Evolutionary conservation across 2,113 vertebrate species (phyloP), one percentile per base, ranked within the genome.

Genomic region (Notarius quadriscutis): DNA sequence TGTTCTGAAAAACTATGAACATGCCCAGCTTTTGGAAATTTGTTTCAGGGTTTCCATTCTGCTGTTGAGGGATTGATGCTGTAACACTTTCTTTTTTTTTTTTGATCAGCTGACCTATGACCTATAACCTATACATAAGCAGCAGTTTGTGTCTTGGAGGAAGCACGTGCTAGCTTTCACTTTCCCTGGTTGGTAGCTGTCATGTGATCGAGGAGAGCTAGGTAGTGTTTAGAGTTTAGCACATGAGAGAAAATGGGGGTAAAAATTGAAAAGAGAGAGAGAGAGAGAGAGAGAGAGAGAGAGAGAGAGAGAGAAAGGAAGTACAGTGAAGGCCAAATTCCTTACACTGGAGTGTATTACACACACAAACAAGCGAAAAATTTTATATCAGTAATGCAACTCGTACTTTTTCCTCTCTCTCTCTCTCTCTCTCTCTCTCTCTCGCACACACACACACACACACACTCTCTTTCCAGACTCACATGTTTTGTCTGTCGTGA

Each of bases 401-500:
- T 53, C 50, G 4, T 53, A n/a, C 63, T 27, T 53, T 57, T 5
- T 25, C n/a, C 34, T 11, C 18, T 60, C 41, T 41, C 41, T 41
- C 41, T 41, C 41, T 4, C 41, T 41, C 34, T 41, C 34, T 41
- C 14, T 8, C 51, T 53, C 51, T 53, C 51, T 51, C 51, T 51
- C 51, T 51, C 8, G 1, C 51, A 1, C 30, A 1, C 30, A 1
- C 30, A 1, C 30, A 15, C 11, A 86, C 14, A 81, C 58, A 83
- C 15, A 55, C 7, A 27, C 11, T 2, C n/a, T 34, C 27, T 20
- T 1, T 41, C 81, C 27, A 84, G 9, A 93, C 94, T 91, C 86
- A 95, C 95, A 67, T 20, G 84, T 50, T 88, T 92, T 93, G 62
- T 94, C 92, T 1, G 58, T 87, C 71, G 91, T 88, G 84, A 88